These are phyloP conservation scores for Clamator glandarius DNA, from an alignment of 2,797 vertebrate species.

Conservation along the genomic window DNA sequence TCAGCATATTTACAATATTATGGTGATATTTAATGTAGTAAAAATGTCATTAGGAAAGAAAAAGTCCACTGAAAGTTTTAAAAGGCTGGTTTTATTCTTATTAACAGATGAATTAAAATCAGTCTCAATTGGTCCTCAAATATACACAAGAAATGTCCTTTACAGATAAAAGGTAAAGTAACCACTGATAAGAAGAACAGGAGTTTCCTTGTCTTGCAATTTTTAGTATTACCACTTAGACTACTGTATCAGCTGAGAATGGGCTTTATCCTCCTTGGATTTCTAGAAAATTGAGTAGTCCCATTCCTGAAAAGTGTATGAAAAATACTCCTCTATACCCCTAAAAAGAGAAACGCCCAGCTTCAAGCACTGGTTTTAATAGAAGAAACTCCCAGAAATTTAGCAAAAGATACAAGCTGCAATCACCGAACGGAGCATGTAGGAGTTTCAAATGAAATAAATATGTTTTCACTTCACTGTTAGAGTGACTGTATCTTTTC, in stretches of 20 bases:
- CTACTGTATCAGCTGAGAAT: neutral
- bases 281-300: neutral
- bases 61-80: neutral
- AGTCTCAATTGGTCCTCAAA: neutral
- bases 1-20: neutral
- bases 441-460: neutral
- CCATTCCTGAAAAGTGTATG: neutral
- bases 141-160: neutral
- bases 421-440: neutral
- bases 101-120: neutral
- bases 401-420: neutral
- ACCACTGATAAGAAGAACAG: neutral
- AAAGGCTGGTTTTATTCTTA: neutral
- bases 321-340: neutral
- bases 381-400: neutral
- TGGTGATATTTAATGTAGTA: neutral
- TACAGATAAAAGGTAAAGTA: neutral
- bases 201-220: neutral
- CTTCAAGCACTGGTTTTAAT: neutral
- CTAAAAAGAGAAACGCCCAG: neutral
- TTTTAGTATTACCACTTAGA: neutral
- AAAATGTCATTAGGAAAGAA: neutral
- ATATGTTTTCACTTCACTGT: neutral
- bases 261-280: neutral
- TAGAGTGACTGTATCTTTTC: neutral